Evolutionary conservation across 2,888 invertebrate genomes (phyloP).

Genomic region (Trichogramma evanescens): DNA sequence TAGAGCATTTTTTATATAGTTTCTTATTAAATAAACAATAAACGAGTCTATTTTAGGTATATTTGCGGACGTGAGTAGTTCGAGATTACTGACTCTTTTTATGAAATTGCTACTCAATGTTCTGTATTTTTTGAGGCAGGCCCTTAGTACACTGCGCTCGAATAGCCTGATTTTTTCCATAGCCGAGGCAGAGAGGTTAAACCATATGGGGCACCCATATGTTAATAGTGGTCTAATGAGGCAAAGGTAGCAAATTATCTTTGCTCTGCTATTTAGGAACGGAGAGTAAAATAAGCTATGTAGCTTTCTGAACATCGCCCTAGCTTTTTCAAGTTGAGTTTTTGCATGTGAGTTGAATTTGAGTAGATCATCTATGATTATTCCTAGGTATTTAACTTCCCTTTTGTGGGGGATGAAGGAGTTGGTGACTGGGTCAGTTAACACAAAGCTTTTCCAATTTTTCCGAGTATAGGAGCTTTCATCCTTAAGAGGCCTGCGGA

Average conservation of each 20-base stretch:
- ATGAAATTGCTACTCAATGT: not conserved
- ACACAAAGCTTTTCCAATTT: too few relatives aligned
- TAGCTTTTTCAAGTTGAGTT: constrained; percentile 17
- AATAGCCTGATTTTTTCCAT: constrained; percentile 17
- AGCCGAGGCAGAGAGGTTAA: constrained; percentile 1
- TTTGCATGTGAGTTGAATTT: constrained; percentile 4
- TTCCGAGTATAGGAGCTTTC: too few relatives aligned
- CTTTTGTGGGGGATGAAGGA: too few relatives aligned
- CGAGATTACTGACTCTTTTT: constrained; percentile 4
- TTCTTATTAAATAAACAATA: constrained; percentile 9
- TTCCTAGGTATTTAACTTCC: constrained; percentile 11
- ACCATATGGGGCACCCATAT: constrained; percentile 17
- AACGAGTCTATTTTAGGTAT: constrained; percentile 9
- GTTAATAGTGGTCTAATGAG: constrained; percentile 20
- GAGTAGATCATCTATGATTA: constrained; percentile 4
- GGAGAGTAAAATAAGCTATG: constrained; percentile 17
- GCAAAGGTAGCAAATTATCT: constrained; percentile 17
- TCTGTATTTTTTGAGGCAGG: constrained; percentile 7
- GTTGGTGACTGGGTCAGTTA: too few relatives aligned
- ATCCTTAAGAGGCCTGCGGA: too few relatives aligned
- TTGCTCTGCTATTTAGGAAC: constrained; percentile 13
- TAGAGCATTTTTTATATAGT: not conserved
- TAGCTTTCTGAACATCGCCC: constrained; percentile 12
- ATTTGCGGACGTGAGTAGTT: constrained; percentile 10
- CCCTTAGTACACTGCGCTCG: constrained; percentile 19